phyloP scores from a whole-genome alignment of 2,113 vertebrate species.

The Thamnaconus septentrionalis region DNA sequence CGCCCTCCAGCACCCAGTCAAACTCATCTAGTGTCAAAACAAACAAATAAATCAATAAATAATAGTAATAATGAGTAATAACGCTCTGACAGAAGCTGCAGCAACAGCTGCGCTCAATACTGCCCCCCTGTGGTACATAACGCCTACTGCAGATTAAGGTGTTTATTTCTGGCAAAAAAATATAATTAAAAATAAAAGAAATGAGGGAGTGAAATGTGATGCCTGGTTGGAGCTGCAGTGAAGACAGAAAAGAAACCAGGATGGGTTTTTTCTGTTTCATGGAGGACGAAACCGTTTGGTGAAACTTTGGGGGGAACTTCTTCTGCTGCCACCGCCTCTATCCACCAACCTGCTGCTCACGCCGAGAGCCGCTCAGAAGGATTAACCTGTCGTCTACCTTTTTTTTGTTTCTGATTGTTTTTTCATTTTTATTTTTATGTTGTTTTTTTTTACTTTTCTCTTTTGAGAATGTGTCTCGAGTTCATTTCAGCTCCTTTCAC shows the following conservation, averaged over 20 bases:
- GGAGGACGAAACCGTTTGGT: too few relatives aligned
- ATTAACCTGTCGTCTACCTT: constrained; percentile 11
- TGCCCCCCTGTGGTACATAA: not conserved
- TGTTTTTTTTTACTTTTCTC: constrained; percentile 37
- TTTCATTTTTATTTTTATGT: constrained; percentile 14
- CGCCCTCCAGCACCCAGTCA: not conserved
- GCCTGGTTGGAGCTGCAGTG: too few relatives aligned
- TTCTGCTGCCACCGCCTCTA: constrained; percentile 2
- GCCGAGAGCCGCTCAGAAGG: constrained; percentile 37
- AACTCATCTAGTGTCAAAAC: too few relatives aligned
- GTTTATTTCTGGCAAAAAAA: not conserved
- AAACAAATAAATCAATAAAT: too few relatives aligned
- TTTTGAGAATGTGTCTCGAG: constrained; percentile 17
- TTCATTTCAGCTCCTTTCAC: constrained; percentile 50
- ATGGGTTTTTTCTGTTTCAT: too few relatives aligned
- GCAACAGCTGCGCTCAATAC: not conserved
- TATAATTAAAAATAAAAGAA: too few relatives aligned
- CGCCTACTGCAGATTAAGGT: not conserved
- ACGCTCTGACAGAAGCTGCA: not conserved
- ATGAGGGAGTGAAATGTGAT: too few relatives aligned
- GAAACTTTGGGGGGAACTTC: too few relatives aligned
- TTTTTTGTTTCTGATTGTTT: constrained; percentile 21
- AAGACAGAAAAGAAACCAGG: too few relatives aligned
- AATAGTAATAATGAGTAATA: too few relatives aligned
- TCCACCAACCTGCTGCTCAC: constrained; percentile 6